Evolutionary conservation across 2,797 vertebrate genomes (phyloP).

Genomic region (Psittacula echo): DNA sequence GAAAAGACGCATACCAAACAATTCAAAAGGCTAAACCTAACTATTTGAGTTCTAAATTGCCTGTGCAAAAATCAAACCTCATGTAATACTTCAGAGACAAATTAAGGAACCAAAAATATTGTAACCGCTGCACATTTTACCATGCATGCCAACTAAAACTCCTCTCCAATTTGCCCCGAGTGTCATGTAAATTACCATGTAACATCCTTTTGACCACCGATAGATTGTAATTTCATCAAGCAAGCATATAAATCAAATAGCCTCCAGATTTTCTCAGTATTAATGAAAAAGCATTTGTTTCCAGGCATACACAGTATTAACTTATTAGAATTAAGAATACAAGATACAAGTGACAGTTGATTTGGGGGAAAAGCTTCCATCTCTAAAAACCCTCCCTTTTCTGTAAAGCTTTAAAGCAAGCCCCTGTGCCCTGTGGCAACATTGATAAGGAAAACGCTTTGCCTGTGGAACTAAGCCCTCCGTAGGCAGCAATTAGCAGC

Average conservation of each 20-base stretch:
- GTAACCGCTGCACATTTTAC: neutral
- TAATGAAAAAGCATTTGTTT: slow-evolving; percentile 55
- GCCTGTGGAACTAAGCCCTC: slow-evolving; percentile 11
- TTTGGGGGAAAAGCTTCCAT: slow-evolving; percentile 1
- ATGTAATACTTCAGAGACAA: neutral
- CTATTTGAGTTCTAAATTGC: neutral
- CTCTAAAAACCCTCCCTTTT: slow-evolving; percentile 13
- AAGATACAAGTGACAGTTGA: slow-evolving; percentile 8
- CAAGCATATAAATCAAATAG: neutral
- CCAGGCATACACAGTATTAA: slow-evolving; percentile 38
- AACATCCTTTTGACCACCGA: slow-evolving; percentile 10
- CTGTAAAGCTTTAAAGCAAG: slow-evolving; percentile 36
- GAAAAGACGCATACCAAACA: fast-evolving
- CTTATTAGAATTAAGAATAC: neutral
- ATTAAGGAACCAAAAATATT: neutral
- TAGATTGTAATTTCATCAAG: slow-evolving; percentile 17
- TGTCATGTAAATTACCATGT: neutral
- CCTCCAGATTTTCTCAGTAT: neutral
- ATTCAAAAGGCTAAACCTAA: neutral
- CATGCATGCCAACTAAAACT: neutral
- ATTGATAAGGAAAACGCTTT: slow-evolving; percentile 15
- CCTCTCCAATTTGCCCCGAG: neutral
- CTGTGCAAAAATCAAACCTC: slow-evolving; percentile 7
- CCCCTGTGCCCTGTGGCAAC: neutral
- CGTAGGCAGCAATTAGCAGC: neutral